Base-by-base conservation (phyloP, 2,797 vertebrate species). In the Rhinatrema bivittatum region DNA sequence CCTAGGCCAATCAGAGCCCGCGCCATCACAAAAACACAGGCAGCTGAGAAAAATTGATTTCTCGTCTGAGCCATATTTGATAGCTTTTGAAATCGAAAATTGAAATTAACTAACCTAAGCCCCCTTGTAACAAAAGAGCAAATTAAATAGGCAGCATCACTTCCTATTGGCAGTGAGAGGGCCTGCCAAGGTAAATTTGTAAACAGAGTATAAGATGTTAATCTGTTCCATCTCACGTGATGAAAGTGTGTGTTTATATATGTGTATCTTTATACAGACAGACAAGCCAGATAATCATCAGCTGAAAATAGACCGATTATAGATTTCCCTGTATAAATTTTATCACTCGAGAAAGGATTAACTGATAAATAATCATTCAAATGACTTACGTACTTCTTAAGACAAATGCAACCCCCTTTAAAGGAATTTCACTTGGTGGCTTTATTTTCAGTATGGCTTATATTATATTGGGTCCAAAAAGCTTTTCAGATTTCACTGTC, bases 31-130 rank as follows among this genome's bases (percentile, higher is more conserved):
- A 93, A 81, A 93, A 92, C 91, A 86, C 71, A 90, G 84, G 90
- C 93, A 93, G 91, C 94, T 95, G 92, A 96, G 94, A 94, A 97
- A 86, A 98, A 98, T 97, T 99, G 95, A 99, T 99, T 98, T 98
- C 89, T 97, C 94, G 95, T 97, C 92, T 91, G 89, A 95, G 94
- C 87, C 85, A 88, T 96, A 92, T 97, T 99, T 97, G 94, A 98
- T 98, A 95, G 93, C 95, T 97, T 98, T 96, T 93, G 92, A 99
- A 98, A 97, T 97, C 89, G 92, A 94, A 97, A 97, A 97, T 97
- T 98, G 90, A 97, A 98, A 98, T 98, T 89, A 98, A 96, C 91
- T 96, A 97, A 99, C 94, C 94, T 94, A 85, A 86, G 90, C 88
- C 91, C 94, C 39, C 3, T 89, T 74, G 86, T 93, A 93, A 96